These are phyloP conservation scores for Sporophila hypoxantha DNA, from an alignment of 2,113 vertebrate species.

Conservation along the genomic window DNA sequence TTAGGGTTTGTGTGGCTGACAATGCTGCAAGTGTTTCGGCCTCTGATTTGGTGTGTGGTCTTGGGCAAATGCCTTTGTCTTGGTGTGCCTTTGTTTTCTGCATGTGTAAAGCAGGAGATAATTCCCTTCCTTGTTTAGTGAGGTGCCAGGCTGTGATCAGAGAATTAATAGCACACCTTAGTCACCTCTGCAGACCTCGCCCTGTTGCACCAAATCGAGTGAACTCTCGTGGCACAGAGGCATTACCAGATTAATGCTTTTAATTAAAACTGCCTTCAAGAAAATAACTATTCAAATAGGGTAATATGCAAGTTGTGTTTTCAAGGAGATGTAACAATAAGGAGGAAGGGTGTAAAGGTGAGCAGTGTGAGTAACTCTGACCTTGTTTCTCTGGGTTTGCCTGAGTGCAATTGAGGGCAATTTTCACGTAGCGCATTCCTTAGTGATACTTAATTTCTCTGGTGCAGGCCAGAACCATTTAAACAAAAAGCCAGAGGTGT, in stretches of 20 bases:
- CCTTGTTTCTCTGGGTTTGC: neutral
- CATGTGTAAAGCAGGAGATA: accelerated
- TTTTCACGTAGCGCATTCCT: neutral
- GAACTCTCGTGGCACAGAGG: neutral
- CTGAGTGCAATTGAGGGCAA: neutral
- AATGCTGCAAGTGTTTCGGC: accelerated
- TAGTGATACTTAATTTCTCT: neutral
- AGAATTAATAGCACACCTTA: neutral
- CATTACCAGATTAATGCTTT: neutral
- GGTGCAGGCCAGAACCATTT: neutral
- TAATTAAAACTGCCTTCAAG: neutral
- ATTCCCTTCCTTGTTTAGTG: neutral
- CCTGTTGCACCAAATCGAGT: neutral
- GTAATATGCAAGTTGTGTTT: neutral
- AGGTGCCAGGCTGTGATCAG: neutral
- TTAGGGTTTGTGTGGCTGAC: neutral
- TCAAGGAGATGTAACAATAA: neutral
- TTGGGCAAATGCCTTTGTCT: neutral
- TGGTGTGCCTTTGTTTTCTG: neutral
- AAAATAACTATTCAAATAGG: neutral
- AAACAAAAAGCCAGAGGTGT: neutral
- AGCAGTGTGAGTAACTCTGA: neutral
- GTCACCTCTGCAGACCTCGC: neutral
- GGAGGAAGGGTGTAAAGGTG: neutral
- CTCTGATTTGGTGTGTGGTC: neutral